phyloP scores from a whole-genome alignment of 2,797 vertebrate genomes.

The Gambusia yucatana region DNA sequence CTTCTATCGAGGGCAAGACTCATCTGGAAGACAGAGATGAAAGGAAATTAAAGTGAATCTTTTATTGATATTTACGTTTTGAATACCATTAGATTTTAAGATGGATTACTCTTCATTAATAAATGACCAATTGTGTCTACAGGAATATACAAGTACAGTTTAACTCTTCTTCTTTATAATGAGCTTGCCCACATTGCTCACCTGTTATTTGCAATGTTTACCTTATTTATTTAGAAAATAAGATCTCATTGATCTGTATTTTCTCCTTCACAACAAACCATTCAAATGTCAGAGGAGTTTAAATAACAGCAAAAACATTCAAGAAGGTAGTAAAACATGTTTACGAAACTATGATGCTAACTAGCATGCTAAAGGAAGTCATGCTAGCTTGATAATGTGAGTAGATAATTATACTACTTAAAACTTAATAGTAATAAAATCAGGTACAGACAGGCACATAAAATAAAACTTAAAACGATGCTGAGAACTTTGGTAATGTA shows the following conservation, averaged over 20 bases:
- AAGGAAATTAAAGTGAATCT: constrained; percentile 38
- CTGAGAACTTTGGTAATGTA: not conserved
- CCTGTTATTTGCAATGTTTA: not conserved
- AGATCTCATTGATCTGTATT: not conserved
- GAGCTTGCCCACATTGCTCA: constrained; percentile 32
- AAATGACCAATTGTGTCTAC: constrained; percentile 16
- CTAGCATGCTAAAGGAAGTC: not conserved
- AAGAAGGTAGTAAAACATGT: not conserved
- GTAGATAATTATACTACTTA: not conserved
- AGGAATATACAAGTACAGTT: not conserved
- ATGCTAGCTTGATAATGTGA: not conserved
- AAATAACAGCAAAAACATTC: not conserved
- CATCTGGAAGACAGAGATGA: constrained; percentile 79
- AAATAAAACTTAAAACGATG: not conserved
- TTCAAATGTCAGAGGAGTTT: constrained; percentile 1
- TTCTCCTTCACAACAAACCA: not conserved
- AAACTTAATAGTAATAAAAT: not conserved
- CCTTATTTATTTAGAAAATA: not conserved
- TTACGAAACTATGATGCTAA: not conserved
- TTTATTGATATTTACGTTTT: constrained; percentile 3
- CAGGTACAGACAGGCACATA: not conserved
- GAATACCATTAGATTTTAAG: not conserved
- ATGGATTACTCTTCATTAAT: constrained; percentile 7
- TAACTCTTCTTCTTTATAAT: constrained; percentile 2
- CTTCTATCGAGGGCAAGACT: constrained; percentile 84